Percentiles rank a stretch among this genome's conserved stretches.
These are phyloP conservation scores for Oxytorus armatus DNA, from an alignment of 2,888 invertebrate species.

Conservation along the genomic window DNA sequence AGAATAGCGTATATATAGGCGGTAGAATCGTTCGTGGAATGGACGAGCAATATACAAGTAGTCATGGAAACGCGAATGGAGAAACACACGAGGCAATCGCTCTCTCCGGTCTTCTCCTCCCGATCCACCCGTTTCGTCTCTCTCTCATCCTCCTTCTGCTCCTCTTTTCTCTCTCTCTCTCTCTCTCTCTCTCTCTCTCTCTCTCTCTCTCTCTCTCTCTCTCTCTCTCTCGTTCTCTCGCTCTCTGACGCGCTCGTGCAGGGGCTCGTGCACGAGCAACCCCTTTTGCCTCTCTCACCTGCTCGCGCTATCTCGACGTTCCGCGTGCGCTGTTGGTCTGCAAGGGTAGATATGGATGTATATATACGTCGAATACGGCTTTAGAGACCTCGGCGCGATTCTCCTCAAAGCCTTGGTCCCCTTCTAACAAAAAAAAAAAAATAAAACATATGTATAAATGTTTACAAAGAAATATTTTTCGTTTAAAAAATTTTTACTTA, in stretches of 20 bases:
- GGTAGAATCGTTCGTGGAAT: conserved; percentile 70
- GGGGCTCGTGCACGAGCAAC: conserved; percentile 42
- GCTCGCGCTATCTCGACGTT: conserved; percentile 69
- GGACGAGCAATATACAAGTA: conserved; percentile 71
- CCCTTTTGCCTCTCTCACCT: conserved; percentile 75
- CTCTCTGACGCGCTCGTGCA: conserved; percentile 25
- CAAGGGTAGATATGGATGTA: conserved; percentile 31
- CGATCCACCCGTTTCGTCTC: conserved; percentile 49
- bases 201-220: conserved; percentile 25
- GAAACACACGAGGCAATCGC: conserved; percentile 80
- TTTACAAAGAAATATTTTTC: no score
- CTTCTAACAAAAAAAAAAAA: conserved; percentile 11
- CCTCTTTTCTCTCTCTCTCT: conserved; percentile 27
- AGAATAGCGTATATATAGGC: conserved; percentile 14
- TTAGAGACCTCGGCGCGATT: conserved; percentile 43
- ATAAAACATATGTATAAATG: no score
- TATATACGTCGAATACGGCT: neutral
- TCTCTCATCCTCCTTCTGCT: conserved; percentile 29
- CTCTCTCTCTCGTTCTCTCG: conserved; percentile 15
- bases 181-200: conserved; percentile 16
- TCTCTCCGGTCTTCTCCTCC: conserved; percentile 65
- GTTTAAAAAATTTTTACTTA: no score
- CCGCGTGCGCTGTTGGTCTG: conserved; percentile 58
- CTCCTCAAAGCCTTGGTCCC: conserved; percentile 51
- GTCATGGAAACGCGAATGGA: conserved; percentile 79